Conservation (phyloP, 2,888 invertebrate genomes). For the Ellobium chinense region DNA sequence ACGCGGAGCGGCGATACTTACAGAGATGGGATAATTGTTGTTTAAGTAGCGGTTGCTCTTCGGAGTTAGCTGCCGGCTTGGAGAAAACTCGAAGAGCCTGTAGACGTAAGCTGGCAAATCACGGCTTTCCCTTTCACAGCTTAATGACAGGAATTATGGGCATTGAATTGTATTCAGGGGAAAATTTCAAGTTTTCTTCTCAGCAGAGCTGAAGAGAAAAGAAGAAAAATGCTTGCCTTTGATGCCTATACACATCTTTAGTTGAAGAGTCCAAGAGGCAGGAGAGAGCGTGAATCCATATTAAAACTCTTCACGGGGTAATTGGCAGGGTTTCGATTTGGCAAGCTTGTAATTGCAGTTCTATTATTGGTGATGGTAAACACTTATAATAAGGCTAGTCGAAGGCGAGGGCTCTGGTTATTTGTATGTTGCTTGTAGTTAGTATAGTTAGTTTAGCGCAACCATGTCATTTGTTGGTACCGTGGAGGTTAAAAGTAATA, state of each 20-base stretch:
- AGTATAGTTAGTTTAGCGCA: too few species aligned
- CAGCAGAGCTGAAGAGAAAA: background rate
- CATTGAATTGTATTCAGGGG: background rate
- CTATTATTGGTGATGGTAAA: too few species aligned
- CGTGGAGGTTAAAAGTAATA: too few species aligned
- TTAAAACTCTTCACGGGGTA: background rate
- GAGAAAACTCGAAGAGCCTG: background rate
- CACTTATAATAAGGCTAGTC: too few species aligned
- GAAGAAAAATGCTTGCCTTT: too few species aligned
- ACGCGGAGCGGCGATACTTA: background rate
- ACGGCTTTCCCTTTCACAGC: background rate
- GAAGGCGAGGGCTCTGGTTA: too few species aligned
- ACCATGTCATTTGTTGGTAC: too few species aligned
- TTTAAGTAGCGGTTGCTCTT: constrained; percentile 11
- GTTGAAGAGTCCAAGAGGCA: too few species aligned
- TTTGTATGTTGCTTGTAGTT: too few species aligned
- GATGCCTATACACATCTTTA: background rate
- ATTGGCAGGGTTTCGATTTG: constrained; percentile 10
- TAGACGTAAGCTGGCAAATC: constrained; percentile 4
- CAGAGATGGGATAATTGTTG: background rate
- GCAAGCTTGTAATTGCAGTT: constrained; percentile 1
- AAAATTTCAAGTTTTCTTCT: background rate
- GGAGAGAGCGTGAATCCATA: background rate
- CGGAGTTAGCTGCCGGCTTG: background rate
- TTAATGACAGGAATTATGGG: constrained; percentile 18